Base-by-base conservation (phyloP, 2,888 invertebrate species). In the Amphipoea lucens region DNA sequence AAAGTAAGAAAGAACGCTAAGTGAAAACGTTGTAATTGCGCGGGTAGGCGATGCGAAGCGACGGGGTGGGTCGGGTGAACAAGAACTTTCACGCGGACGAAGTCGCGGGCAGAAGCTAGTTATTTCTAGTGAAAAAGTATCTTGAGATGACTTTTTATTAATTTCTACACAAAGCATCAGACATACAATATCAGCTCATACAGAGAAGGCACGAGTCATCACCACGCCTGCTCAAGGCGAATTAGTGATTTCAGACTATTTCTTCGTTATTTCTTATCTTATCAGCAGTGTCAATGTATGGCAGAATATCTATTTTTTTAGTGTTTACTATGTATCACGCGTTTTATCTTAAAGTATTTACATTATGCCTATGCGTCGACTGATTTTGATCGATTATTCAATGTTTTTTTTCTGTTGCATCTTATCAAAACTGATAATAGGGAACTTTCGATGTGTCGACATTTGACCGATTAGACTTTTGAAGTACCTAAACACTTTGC, bases 301-400 rank as follows among this genome's bases (percentile, higher is more conserved):
- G 20, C 20, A 65, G 45, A 57, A 67, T 62, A 71, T 29, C 29
- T 17, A 57, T 54, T 70, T 66, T 48, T 48, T 63, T 48, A 40
- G 48, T n/a, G 45, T 67, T 83, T 20, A 70, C 42, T 80, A 57
- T 65, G 65, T 11, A 84, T 72, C 82, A 84, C 67, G 57, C 57
- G 72, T 68, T 62, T 71, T 74, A 83, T 63, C 66, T 42, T 69
- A n/a, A 69, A 70, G 62, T 67, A 66, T 81, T 81, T 77, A 74
- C 66, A 68, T 57, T 75, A 84, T 14, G 73, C 74, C 23, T 54
- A 72, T 42, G 63, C 29, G 67, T 67, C 71, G 71, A 83, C 74
- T 60, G 69, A 83, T 74, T 66, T 54, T 86, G 84, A 84, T 84
- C n/a, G 86, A 74, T 42, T 81, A 20, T 42, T 17, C 54, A 68